phyloP scores from a whole-genome alignment of 1,140 invertebrate species.

The Achroia grisella region DNA sequence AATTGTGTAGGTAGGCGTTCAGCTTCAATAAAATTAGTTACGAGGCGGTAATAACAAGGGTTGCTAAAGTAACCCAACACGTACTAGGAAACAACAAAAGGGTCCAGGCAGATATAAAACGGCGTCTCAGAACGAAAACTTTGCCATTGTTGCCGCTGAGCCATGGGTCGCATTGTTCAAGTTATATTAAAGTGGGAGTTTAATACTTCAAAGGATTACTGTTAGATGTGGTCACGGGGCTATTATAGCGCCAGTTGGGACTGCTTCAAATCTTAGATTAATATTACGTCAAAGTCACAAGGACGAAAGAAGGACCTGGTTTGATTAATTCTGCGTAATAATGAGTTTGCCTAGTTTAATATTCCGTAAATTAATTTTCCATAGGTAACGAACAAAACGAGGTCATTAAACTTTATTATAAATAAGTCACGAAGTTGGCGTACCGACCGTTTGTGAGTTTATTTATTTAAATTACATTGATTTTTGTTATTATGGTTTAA shows the following conservation, averaged over 20 bases:
- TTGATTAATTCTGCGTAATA: too few relatives aligned
- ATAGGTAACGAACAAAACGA: too few relatives aligned
- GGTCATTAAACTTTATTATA: too few relatives aligned
- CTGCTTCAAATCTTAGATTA: slow-evolving; percentile 13
- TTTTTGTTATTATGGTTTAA: too few relatives aligned
- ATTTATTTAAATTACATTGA: too few relatives aligned
- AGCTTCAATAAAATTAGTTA: slow-evolving; percentile 27
- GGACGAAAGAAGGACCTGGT: too few relatives aligned
- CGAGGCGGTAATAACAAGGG: slow-evolving; percentile 27
- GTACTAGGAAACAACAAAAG: slow-evolving; percentile 25
- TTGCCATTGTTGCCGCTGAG: slow-evolving; percentile 44
- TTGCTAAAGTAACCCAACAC: slow-evolving; percentile 10
- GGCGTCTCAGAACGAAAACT: slow-evolving; percentile 48
- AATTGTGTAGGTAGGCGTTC: background rate
- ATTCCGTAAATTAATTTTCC: too few relatives aligned
- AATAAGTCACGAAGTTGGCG: too few relatives aligned
- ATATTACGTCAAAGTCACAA: slow-evolving; percentile 16
- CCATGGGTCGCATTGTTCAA: slow-evolving; percentile 49
- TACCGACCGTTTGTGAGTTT: too few relatives aligned
- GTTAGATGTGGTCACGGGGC: slow-evolving; percentile 34
- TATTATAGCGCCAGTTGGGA: slow-evolving; percentile 11
- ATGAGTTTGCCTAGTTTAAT: too few relatives aligned
- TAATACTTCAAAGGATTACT: slow-evolving; percentile 54
- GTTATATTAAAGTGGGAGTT: slow-evolving; percentile 52
- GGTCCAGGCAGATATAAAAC: slow-evolving; percentile 40